A percentile compares a stretch with the other conserved stretches of the same genome.
phyloP scores from a whole-genome alignment of 2,113 vertebrate genomes.

The Actinemys pallida region DNA sequence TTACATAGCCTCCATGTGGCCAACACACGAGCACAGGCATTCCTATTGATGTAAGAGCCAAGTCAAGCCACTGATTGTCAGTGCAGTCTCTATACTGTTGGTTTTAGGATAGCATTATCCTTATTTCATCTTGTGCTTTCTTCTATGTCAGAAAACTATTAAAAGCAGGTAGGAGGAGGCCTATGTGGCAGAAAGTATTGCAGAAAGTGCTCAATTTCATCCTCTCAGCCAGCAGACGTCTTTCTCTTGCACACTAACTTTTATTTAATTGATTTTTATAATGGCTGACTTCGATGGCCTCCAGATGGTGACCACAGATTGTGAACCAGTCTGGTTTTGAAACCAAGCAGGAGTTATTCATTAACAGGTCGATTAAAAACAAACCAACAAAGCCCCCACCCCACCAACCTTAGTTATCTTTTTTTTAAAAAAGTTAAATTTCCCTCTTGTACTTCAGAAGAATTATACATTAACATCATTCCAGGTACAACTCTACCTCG shows the following conservation, averaged over 20 bases:
- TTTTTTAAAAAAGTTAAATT: not conserved
- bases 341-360: not conserved
- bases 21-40: not conserved
- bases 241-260: not conserved
- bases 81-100: not conserved
- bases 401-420: not conserved
- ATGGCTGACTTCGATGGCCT: not conserved
- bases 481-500: not conserved
- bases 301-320: not conserved
- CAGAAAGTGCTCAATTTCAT: not conserved
- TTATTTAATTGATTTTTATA: not conserved
- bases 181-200: not conserved
- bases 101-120: not conserved
- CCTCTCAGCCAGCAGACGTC: not conserved
- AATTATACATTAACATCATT: not conserved
- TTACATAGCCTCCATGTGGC: not conserved
- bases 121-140: slow-evolving; percentile 23
- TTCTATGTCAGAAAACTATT: not conserved
- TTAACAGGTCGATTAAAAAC: not conserved
- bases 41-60: not conserved
- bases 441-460: not conserved
- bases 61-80: not conserved
- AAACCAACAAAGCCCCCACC: not conserved
- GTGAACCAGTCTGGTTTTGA: slow-evolving; percentile 5
- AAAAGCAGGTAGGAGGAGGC: slow-evolving; percentile 19